A percentile compares a stretch with the other conserved stretches of the same genome.
Conservation (phyloP, 1,140 invertebrate species). For the Drosophila sturtevanti region DNA sequence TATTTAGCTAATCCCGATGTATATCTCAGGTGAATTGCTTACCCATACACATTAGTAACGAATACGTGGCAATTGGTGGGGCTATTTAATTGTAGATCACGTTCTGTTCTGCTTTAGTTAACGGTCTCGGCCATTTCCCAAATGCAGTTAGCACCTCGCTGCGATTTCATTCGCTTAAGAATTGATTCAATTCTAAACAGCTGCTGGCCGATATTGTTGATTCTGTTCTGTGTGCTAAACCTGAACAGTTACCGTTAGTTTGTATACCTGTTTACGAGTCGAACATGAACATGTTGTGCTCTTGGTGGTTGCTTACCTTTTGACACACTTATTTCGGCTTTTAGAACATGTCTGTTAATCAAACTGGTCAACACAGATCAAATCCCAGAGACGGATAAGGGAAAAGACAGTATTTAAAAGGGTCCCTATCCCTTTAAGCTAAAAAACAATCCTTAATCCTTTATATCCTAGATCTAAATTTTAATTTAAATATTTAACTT, state of each 20-base stretch:
- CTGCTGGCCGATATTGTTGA: conserved; percentile 28
- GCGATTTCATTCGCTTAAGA: conserved; percentile 47
- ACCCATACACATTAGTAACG: too few species aligned
- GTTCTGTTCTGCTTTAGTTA: conserved; percentile 49
- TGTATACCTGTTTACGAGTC: conserved; percentile 66
- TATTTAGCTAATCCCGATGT: conserved; percentile 89
- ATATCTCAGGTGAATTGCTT: conserved; percentile 86
- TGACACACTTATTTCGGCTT: conserved; percentile 62
- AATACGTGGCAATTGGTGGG: conserved; percentile 38
- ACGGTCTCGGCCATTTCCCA: conserved; percentile 35
- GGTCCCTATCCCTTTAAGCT: too few species aligned
- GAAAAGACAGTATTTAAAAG: too few species aligned
- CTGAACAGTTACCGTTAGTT: conserved; percentile 65
- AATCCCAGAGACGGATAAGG: conserved; percentile 20
- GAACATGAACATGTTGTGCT: conserved; percentile 47
- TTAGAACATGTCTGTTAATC: conserved; percentile 73
- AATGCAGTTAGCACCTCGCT: conserved; percentile 67
- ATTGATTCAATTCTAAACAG: conserved; percentile 37
- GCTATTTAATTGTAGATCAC: conserved; percentile 64
- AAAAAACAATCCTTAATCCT: too few species aligned
- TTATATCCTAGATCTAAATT: too few species aligned
- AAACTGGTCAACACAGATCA: conserved; percentile 59
- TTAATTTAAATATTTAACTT: too few species aligned
- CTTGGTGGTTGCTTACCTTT: conserved; percentile 45
- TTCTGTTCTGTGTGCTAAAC: conserved; percentile 8